Evolutionary conservation across 2,113 vertebrate species (phyloP).

Genomic region (Brachypodius melanocephalos): DNA sequence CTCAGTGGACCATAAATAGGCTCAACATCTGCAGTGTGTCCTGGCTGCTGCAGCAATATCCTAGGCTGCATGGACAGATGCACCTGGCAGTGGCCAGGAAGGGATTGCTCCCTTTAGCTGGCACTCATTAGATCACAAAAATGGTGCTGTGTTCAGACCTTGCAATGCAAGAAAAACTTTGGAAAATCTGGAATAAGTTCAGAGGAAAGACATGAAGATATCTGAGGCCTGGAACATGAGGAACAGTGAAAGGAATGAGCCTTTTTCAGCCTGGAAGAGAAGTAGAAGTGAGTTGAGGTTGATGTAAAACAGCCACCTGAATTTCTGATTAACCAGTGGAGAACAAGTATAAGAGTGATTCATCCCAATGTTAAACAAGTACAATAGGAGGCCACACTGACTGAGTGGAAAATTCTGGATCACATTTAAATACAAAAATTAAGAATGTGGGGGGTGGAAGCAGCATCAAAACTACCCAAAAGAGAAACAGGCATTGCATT

Average conservation of each 20-base stretch:
- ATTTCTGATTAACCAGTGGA: neutral
- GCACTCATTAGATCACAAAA: neutral
- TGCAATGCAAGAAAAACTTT: neutral
- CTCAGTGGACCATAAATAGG: neutral
- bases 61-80: neutral
- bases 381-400: neutral
- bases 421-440: neutral
- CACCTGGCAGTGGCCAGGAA: no score
- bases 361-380: neutral
- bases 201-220: neutral
- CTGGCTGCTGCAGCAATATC: neutral
- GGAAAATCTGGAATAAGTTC: neutral
- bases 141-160: neutral
- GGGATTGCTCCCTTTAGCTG: neutral
- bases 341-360: neutral
- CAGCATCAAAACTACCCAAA: neutral
- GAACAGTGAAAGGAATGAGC: accelerated
- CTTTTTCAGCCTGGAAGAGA: neutral
- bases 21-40: neutral
- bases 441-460: neutral
- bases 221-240: neutral
- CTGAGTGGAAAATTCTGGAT: neutral
- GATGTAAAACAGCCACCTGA: neutral
- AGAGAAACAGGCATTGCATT: neutral
- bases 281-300: neutral